Evolutionary conservation across 2,888 invertebrate genomes (phyloP).

Genomic region (Phania funesta): DNA sequence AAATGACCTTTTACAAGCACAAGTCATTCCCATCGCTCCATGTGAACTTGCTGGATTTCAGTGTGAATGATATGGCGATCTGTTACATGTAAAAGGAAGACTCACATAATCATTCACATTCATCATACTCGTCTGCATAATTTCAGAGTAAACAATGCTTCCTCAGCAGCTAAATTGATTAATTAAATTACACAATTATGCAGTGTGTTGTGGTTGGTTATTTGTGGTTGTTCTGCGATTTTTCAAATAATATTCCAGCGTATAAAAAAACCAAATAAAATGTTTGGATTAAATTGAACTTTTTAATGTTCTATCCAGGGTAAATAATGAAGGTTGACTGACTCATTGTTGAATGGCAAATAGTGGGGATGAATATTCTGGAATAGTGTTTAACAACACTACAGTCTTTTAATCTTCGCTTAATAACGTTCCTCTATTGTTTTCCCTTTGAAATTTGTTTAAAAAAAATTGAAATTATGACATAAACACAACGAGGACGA

Average conservation of each 20-base stretch:
- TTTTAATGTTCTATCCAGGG: background rate
- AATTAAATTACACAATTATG: slow-evolving; percentile 63
- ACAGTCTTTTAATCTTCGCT: too few species aligned
- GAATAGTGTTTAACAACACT: too few species aligned
- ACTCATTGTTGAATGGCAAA: too few species aligned
- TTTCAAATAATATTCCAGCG: slow-evolving; percentile 16
- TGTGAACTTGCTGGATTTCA: slow-evolving; percentile 17
- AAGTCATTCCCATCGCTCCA: background rate
- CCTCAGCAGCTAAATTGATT: slow-evolving; percentile 59
- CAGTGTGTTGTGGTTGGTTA: slow-evolving; percentile 32
- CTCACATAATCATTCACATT: background rate
- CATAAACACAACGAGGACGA: too few species aligned
- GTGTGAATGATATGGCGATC: background rate
- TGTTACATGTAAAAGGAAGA: background rate
- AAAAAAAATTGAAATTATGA: too few species aligned
- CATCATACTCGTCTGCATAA: background rate
- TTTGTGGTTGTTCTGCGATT: background rate
- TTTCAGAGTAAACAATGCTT: slow-evolving; percentile 38
- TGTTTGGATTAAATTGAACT: background rate
- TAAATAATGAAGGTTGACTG: background rate
- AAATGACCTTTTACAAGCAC: slow-evolving; percentile 45
- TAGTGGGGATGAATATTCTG: too few species aligned
- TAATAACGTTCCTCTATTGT: too few species aligned
- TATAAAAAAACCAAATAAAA: background rate
- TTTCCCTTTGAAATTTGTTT: too few species aligned